Conservation (phyloP, 2,797 vertebrate species). For the Darevskia mixta region DNA sequence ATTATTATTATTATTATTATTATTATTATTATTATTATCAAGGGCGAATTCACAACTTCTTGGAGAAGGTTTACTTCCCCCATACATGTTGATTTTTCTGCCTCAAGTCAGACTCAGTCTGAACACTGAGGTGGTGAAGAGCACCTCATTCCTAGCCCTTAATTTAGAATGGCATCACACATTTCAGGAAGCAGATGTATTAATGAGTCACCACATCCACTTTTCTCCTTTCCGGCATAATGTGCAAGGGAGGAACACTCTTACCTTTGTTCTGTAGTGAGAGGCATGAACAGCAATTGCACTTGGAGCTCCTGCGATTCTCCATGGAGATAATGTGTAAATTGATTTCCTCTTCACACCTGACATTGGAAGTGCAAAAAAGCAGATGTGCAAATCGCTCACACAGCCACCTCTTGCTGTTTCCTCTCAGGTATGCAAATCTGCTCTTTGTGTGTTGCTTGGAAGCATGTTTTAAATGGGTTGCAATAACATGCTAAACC, state of each 20-base stretch:
- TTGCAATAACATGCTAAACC: not conserved
- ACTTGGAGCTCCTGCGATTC: not conserved
- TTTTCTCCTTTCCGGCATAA: slow-evolving; percentile 3
- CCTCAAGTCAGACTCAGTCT: not conserved
- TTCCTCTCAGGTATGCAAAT: not conserved
- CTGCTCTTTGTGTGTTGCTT: not conserved
- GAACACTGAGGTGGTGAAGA: not conserved
- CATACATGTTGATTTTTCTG: not conserved
- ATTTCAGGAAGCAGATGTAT: not conserved
- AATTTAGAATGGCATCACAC: not conserved
- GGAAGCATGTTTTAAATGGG: not conserved
- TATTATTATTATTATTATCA: not conserved
- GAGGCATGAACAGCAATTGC: not conserved
- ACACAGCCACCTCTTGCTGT: not conserved
- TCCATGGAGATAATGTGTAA: not conserved
- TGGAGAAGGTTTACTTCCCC: not conserved
- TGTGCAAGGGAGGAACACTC: not conserved
- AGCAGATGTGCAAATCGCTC: not conserved
- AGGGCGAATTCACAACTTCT: not conserved
- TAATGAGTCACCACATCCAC: not conserved
- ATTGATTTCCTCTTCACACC: not conserved
- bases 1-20: not conserved
- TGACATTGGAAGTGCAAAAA: slow-evolving; percentile 1
- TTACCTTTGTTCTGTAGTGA: not conserved
- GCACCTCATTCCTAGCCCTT: not conserved